Conservation (phyloP, 1,140 invertebrate genomes). For the Ostrea edulis region DNA sequence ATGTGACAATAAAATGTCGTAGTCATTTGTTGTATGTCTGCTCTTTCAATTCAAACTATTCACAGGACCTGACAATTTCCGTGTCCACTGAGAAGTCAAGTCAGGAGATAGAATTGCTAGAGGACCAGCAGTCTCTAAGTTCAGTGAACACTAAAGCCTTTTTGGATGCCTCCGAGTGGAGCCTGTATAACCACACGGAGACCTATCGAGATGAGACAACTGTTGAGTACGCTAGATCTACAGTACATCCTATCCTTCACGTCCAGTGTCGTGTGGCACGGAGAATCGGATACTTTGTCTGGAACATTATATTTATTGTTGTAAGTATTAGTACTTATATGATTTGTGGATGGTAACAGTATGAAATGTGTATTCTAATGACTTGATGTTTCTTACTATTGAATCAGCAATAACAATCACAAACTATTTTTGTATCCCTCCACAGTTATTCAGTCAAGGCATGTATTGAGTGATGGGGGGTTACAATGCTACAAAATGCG, state of each 20-base stretch:
- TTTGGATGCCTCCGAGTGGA: conserved; percentile 71
- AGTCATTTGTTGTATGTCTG: neutral
- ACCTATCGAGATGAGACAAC: conserved; percentile 63
- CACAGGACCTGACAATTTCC: conserved; percentile 68
- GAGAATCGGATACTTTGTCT: conserved; percentile 71
- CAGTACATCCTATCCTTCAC: conserved; percentile 70
- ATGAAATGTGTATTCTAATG: no score
- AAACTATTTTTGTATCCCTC: no score
- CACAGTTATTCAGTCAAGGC: no score
- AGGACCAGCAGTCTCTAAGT: conserved; percentile 67
- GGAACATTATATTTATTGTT: conserved; percentile 75
- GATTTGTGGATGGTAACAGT: no score
- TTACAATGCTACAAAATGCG: no score
- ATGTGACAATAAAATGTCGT: neutral
- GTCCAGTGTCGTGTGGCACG: conserved; percentile 67
- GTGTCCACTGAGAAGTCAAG: conserved; percentile 64
- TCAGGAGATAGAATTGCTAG: conserved; percentile 67
- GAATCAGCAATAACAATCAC: no score
- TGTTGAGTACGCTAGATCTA: conserved; percentile 67
- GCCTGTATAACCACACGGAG: conserved; percentile 72
- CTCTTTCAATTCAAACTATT: neutral
- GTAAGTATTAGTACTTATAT: conserved; percentile 53
- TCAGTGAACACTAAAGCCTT: conserved; percentile 63
- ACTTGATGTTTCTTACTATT: no score
- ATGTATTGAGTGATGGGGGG: no score